Percentiles rank a stretch among this genome's conserved stretches.
These are phyloP conservation scores for Fragum whitleyi DNA, from an alignment of 2,888 invertebrate species.

Conservation along the genomic window DNA sequence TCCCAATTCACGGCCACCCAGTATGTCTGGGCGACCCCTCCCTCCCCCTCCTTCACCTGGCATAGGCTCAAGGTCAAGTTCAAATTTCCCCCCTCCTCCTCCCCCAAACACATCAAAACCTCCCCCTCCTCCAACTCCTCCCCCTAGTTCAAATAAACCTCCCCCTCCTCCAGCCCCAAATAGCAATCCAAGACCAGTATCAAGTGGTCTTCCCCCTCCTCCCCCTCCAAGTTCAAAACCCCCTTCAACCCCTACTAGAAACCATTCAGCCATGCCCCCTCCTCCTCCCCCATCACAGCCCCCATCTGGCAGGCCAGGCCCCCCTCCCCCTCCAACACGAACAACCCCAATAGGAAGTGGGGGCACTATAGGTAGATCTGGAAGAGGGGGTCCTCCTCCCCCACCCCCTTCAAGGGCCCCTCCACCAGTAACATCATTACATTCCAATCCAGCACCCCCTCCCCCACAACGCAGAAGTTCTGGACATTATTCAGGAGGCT, in stretches of 20 bases:
- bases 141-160: slow-evolving; percentile 53
- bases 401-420: slow-evolving; percentile 75
- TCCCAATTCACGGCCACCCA: slow-evolving; percentile 48
- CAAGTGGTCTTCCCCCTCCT: slow-evolving; percentile 39
- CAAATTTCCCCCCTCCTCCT: slow-evolving; percentile 61
- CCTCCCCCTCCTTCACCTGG: slow-evolving; percentile 49
- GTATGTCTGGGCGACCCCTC: slow-evolving; percentile 60
- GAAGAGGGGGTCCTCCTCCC: slow-evolving; percentile 61
- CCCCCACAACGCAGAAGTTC: slow-evolving; percentile 69
- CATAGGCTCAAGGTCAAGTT: slow-evolving; percentile 7
- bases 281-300: slow-evolving; percentile 70
- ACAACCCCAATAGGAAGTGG: slow-evolving; percentile 60
- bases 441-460: slow-evolving; percentile 61
- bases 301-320: slow-evolving; percentile 31
- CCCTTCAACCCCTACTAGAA: slow-evolving; percentile 65
- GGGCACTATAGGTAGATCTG: slow-evolving; percentile 57
- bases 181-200: slow-evolving; percentile 26
- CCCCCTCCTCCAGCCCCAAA: slow-evolving; percentile 64
- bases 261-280: slow-evolving; percentile 70
- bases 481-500: slow-evolving; percentile 70
- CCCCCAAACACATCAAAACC: slow-evolving; percentile 49
- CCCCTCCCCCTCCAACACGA: slow-evolving; percentile 59
- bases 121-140: slow-evolving; percentile 39
- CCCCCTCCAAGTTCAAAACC: slow-evolving; percentile 56
- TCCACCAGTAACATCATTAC: slow-evolving; percentile 49